Percentiles rank a stretch among this genome's conserved stretches.
Conservation (phyloP, 1,140 invertebrate species). For the Zelostemma sp. region DNA sequence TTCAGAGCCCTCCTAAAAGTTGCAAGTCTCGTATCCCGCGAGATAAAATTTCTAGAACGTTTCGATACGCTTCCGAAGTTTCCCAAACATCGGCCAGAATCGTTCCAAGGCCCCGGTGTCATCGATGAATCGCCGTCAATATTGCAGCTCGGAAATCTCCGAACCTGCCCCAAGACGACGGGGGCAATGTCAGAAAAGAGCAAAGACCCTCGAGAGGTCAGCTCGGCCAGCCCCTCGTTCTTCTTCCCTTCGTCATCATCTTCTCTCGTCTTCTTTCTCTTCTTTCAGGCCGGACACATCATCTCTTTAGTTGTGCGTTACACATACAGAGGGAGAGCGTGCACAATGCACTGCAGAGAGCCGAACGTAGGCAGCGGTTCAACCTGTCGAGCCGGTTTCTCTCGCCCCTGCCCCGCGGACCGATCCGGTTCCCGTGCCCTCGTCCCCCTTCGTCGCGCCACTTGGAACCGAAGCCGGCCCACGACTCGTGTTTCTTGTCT, state of each 20-base stretch:
- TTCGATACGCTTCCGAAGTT: too few species aligned
- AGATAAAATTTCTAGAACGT: too few species aligned
- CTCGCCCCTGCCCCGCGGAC: constrained; percentile 24
- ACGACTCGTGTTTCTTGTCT: constrained; percentile 41
- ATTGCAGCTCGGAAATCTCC: too few species aligned
- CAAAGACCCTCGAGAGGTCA: constrained; percentile 59
- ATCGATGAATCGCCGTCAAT: too few species aligned
- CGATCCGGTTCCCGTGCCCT: constrained; percentile 35
- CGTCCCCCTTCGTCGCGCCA: constrained; percentile 30
- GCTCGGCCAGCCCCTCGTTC: constrained; percentile 36
- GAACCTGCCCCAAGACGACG: constrained; percentile 29
- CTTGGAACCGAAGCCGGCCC: constrained; percentile 21
- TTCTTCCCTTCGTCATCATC: too few species aligned
- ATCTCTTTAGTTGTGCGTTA: constrained; percentile 63
- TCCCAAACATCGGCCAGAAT: too few species aligned
- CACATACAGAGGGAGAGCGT: constrained; percentile 60
- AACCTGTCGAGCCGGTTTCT: constrained; percentile 68
- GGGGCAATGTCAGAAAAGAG: constrained; percentile 41
- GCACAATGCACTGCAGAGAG: too few species aligned
- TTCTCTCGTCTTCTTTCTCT: constrained; percentile 9
- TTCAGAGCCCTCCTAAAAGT: too few species aligned
- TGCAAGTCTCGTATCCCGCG: too few species aligned
- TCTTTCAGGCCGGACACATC: constrained; percentile 25
- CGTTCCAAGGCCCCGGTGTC: too few species aligned
- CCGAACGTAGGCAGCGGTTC: constrained; percentile 54